phyloP scores from a whole-genome alignment of 2,888 invertebrate species.

The Drosophila eohydei region DNA sequence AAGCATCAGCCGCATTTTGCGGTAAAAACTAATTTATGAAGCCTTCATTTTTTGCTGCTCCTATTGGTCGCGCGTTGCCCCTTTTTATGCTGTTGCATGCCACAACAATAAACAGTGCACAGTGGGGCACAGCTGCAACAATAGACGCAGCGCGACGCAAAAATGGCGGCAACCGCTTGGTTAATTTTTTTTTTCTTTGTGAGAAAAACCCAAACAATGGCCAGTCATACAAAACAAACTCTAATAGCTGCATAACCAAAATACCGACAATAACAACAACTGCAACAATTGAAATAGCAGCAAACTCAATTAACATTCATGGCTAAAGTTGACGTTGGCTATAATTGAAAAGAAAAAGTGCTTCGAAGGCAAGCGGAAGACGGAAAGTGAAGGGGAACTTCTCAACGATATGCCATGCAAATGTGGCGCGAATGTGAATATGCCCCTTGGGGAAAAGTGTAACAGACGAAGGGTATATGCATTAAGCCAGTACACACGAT shows the following conservation, averaged over 20 bases:
- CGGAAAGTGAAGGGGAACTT: slow-evolving; percentile 17
- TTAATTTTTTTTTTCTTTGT: slow-evolving; percentile 21
- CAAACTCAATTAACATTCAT: slow-evolving; percentile 75
- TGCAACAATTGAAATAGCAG: slow-evolving; percentile 27
- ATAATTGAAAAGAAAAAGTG: slow-evolving; percentile 58
- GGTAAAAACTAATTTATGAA: slow-evolving; percentile 62
- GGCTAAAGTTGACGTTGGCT: slow-evolving; percentile 60
- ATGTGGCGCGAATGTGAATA: slow-evolving; percentile 32
- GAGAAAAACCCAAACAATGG: slow-evolving; percentile 48
- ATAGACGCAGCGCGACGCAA: slow-evolving; percentile 7
- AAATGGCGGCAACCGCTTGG: slow-evolving; percentile 24
- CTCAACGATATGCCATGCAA: slow-evolving; percentile 55
- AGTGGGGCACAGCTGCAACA: slow-evolving; percentile 34
- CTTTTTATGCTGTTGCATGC: slow-evolving; percentile 18
- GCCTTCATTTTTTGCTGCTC: slow-evolving; percentile 46
- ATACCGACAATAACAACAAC: slow-evolving; percentile 9
- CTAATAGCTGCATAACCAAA: slow-evolving; percentile 43
- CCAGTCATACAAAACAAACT: slow-evolving; percentile 41
- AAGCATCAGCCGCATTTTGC: slow-evolving; percentile 42
- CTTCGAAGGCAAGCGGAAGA: slow-evolving; percentile 22
- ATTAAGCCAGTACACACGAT: too few species aligned
- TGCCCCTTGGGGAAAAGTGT: background rate
- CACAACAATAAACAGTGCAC: slow-evolving; percentile 39
- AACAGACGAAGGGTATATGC: background rate
- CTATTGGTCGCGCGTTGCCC: slow-evolving; percentile 34